phyloP scores from a whole-genome alignment of 2,113 vertebrate species.

The Etia nguti region DNA sequence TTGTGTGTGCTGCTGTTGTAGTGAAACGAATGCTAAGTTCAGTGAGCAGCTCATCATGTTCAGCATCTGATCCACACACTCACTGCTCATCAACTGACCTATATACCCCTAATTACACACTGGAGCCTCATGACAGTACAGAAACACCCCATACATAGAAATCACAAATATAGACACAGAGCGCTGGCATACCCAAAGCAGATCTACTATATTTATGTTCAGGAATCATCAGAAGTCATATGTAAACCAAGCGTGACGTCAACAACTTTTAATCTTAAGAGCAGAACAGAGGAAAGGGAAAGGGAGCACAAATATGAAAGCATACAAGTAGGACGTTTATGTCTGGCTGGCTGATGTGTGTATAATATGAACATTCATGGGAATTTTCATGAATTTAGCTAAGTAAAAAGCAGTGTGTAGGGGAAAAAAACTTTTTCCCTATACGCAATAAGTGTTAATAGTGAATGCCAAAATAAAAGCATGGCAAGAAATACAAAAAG shows the following conservation, averaged over 20 bases:
- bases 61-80: constrained; percentile 68
- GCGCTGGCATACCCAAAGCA: background rate
- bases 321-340: background rate
- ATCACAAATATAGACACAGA: constrained; percentile 5
- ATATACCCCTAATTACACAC: constrained; percentile 68
- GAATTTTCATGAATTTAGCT: background rate
- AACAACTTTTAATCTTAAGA: background rate
- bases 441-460: background rate
- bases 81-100: constrained; percentile 71
- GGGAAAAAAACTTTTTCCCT: background rate
- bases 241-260: background rate
- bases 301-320: background rate
- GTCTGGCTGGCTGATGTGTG: background rate
- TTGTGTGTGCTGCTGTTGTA: background rate
- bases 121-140: constrained; percentile 27
- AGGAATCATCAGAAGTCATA: background rate
- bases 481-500: background rate
- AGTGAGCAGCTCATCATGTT: constrained; percentile 59
- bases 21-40: constrained; percentile 15
- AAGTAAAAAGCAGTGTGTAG: background rate
- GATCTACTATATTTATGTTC: background rate
- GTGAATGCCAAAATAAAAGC: background rate
- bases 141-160: background rate
- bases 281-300: background rate
- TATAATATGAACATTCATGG: background rate